Percentiles rank a stretch among this genome's conserved stretches.
These are phyloP conservation scores for Rhodinocichla rosea DNA, from an alignment of 2,113 vertebrate genomes.

Conservation along the genomic window DNA sequence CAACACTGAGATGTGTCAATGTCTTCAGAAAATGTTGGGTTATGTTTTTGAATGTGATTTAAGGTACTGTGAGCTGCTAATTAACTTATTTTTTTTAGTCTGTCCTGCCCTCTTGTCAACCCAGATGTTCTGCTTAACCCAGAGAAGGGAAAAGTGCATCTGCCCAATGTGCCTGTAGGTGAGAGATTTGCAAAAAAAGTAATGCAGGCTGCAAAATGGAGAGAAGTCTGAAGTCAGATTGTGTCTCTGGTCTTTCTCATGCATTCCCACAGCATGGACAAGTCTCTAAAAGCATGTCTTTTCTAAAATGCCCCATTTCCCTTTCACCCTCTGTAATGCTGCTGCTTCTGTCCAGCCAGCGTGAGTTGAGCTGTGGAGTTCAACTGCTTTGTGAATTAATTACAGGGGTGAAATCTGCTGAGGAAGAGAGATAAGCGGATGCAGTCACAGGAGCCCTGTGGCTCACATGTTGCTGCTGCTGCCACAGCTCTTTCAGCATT, in stretches of 20 bases:
- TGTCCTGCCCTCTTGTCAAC: not conserved
- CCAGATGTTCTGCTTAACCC: not conserved
- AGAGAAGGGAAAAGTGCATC: not conserved
- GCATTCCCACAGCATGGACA: not conserved
- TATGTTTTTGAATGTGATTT: not conserved
- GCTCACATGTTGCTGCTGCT: fast-evolving
- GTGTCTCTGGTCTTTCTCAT: not conserved
- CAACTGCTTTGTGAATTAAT: not conserved
- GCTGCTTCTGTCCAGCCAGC: not conserved
- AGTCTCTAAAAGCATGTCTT: not conserved
- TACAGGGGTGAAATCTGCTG: not conserved
- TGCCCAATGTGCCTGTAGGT: not conserved
- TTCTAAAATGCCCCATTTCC: not conserved
- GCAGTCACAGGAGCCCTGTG: not conserved
- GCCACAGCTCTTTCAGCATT: not conserved
- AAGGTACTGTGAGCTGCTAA: not conserved
- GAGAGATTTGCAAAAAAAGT: not conserved
- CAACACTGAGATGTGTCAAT: not conserved
- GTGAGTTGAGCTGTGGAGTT: not conserved
- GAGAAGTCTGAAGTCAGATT: not conserved
- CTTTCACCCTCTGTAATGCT: not conserved
- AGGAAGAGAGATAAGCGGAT: not conserved
- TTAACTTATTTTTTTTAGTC: not conserved
- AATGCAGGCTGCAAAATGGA: not conserved
- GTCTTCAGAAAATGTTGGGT: not conserved